phyloP scores from a whole-genome alignment of 1,140 invertebrate genomes.

The Oncopodura yosiiana region DNA sequence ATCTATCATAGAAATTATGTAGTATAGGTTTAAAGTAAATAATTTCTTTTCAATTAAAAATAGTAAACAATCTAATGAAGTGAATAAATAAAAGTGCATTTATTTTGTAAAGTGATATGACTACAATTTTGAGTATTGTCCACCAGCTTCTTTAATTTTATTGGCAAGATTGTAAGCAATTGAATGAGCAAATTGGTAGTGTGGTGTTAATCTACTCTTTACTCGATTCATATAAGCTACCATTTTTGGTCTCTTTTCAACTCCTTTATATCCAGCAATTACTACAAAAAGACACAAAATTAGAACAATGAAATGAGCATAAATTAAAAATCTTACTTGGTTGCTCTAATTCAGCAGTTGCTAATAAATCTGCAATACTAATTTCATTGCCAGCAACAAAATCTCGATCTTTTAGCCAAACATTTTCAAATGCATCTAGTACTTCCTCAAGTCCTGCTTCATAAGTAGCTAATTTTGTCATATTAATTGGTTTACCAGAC shows the following conservation, averaged over 20 bases:
- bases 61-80: too few relatives aligned
- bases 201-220: conserved; percentile 47
- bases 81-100: too few relatives aligned
- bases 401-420: conserved; percentile 44
- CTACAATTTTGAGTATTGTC: neutral
- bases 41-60: too few relatives aligned
- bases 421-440: conserved; percentile 40
- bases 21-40: too few relatives aligned
- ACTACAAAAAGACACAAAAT: conserved; percentile 38
- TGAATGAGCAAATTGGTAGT: conserved; percentile 56
- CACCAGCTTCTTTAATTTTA: too few relatives aligned
- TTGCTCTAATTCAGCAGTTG: conserved; percentile 75
- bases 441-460: conserved; percentile 36
- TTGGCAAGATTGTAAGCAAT: conserved; percentile 43
- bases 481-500: conserved; percentile 34
- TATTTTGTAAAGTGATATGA: neutral
- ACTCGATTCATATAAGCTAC: conserved; percentile 56
- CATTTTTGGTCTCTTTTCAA: conserved; percentile 48
- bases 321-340: conserved; percentile 50
- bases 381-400: conserved; percentile 58
- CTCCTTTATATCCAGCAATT: conserved; percentile 53
- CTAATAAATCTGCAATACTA: conserved; percentile 68
- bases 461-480: conserved; percentile 35
- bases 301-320: neutral
- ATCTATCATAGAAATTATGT: too few relatives aligned